Base-by-base conservation (phyloP, 2,888 invertebrate species). In the Drosophila pegasa region DNA sequence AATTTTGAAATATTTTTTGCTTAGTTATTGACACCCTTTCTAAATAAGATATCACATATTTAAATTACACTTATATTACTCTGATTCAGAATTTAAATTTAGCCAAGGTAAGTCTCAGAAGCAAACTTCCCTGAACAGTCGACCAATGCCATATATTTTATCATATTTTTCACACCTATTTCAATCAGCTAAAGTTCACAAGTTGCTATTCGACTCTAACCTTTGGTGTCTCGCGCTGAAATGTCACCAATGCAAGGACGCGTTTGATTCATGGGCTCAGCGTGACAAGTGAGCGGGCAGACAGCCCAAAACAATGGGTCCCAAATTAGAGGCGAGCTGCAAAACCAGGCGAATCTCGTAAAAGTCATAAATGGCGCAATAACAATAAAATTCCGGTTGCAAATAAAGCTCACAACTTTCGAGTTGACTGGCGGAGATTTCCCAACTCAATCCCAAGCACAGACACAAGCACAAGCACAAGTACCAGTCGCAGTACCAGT, bases 311-410 rank as follows among this genome's bases (percentile, higher is more conserved):
- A 82, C 83, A 86, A 71, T 77, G 67, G 45, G 18, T 29, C 57
- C 54, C 63, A 61, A 79, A 86, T 78, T 80, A 78, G 70, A 71
- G 78, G 56, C 70, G 60, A 59, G 48, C 66, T 69, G 45, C 41
- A 66, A 65, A 69, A 63, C 59, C 27, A 71, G 62, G 51, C 71
- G 66, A 76, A 69, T 71, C 80, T 75, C 87, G 77, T 87, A 77
- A 88, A 88, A 77, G 62, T 77, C 85, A 81, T 84, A 87, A 88
- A 87, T 77, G 87, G 66, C 70, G 73, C 79, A 84, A 86, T 86
- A 86, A 86, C 88, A 88, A 88, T 84, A 84, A 88, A 86, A 87
- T 87, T 81, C 89, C 81, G 78, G 79, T 84, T 88, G 81, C 81
- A 79, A 87, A 88, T 88, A 84, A 83, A 85, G 68, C 79, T 71